Percentiles rank a stretch among this genome's conserved stretches.
These are phyloP conservation scores for Siniperca chuatsi DNA, from an alignment of 2,113 vertebrate species.

Conservation along the genomic window DNA sequence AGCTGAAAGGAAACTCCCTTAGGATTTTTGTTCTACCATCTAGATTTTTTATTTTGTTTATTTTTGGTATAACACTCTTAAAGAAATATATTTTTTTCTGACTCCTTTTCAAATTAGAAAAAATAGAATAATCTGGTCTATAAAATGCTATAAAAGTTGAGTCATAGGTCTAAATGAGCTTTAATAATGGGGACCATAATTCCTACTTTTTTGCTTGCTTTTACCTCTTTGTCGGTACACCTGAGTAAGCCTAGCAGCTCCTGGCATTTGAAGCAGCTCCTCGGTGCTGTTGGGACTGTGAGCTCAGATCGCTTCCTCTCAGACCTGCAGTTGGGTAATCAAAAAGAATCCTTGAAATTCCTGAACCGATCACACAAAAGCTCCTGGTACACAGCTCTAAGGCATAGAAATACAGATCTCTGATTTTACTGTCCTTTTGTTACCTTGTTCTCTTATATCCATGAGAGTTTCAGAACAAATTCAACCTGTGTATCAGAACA, in stretches of 20 bases:
- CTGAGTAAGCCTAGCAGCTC: conserved; percentile 9
- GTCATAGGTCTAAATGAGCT: conserved; percentile 18
- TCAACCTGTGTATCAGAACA: not conserved
- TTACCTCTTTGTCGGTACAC: not conserved
- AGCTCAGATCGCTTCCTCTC: conserved; percentile 40
- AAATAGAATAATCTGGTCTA: not conserved
- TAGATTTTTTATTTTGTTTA: not conserved
- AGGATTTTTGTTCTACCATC: conserved; percentile 4
- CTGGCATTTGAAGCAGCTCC: conserved; percentile 26
- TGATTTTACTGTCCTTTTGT: conserved; percentile 1
- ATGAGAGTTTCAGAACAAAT: conserved; percentile 6
- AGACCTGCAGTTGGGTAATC: conserved; percentile 34
- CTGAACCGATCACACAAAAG: conserved; percentile 32
- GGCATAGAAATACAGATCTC: conserved; percentile 18
- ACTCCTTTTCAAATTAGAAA: not conserved
- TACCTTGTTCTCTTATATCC: conserved; percentile 5
- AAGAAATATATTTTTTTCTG: not conserved
- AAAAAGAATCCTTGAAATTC: conserved; percentile 50
- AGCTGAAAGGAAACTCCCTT: conserved; percentile 7
- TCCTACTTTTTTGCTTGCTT: not conserved
- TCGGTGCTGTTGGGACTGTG: conserved; percentile 24
- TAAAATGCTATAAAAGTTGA: not conserved
- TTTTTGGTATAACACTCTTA: not conserved
- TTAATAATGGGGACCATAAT: not conserved
- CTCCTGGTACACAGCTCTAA: conserved; percentile 32